Conservation (phyloP, 2,888 invertebrate species). For the Dicranocentrus wangi region DNA sequence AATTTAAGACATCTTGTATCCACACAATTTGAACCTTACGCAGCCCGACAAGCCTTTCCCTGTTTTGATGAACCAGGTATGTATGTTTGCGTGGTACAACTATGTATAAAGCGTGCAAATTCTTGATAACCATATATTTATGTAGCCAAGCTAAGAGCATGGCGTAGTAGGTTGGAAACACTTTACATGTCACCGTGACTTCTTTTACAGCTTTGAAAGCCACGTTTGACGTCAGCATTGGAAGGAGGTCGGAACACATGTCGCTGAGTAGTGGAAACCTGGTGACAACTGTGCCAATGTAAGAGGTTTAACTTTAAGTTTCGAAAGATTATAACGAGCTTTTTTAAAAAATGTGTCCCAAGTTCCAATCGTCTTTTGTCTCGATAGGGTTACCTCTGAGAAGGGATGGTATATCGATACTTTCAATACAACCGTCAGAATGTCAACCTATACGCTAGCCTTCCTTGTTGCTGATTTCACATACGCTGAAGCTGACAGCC, state of each 20-base stretch:
- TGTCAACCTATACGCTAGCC: constrained; percentile 72
- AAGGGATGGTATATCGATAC: constrained; percentile 70
- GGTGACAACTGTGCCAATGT: too few relatives aligned
- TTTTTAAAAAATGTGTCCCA: too few relatives aligned
- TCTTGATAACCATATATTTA: too few relatives aligned
- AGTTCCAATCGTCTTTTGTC: too few relatives aligned
- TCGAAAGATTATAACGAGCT: too few relatives aligned
- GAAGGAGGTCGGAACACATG: constrained; percentile 21
- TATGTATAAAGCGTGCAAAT: too few relatives aligned
- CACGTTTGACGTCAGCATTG: constrained; percentile 65
- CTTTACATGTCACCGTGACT: too few relatives aligned
- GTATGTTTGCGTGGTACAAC: constrained; percentile 8
- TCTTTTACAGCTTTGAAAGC: constrained; percentile 39
- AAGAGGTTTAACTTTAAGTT: too few relatives aligned
- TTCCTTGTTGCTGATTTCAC: constrained; percentile 68
- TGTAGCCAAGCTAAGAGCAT: too few relatives aligned
- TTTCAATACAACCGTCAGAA: constrained; percentile 69
- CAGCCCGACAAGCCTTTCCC: constrained; percentile 63
- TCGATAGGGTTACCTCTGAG: constrained; percentile 33
- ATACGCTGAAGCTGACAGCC: constrained; percentile 59
- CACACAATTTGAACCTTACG: constrained; percentile 66
- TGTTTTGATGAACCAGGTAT: constrained; percentile 66
- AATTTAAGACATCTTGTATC: constrained; percentile 57
- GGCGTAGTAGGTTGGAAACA: too few relatives aligned
- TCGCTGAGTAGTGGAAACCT: too few relatives aligned